Evolutionary conservation across 2,113 vertebrate genomes (phyloP), one percentile per base, ranked within the genome.

Genomic region (Varanus komodoensis): DNA sequence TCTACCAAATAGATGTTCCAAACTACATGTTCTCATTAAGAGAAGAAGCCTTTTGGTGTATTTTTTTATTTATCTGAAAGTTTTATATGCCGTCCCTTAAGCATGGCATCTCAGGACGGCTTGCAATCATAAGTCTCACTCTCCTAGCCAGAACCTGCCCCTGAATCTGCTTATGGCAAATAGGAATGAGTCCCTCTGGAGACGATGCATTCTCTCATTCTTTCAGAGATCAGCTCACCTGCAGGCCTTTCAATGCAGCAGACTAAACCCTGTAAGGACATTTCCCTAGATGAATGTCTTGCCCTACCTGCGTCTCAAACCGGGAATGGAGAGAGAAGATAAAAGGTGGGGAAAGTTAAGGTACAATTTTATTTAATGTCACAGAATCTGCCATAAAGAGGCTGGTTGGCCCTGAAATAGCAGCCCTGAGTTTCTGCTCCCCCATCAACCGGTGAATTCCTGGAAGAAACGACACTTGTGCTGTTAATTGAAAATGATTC

Each of bases 1-100:
- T 75, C 93, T 86, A 75, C 8, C 74, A 84, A 93, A 54, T 2
- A 78, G 74, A 96, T 90, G 25, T 32, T 8, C 89, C 27, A 90
- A 92, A 74, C 14, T 84, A 64, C 11, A 79, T 3, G 5, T 67
- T 82, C 3, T 92, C 64, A 3, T 29, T 85, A 94, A 89, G 38
- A 93, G 95, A 87, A 11, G 4, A 50, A 23, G 92, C 34, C 50
- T 2, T 64, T 92, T 87, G 38, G 64, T 79, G 38, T 32, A 67
- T 44, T 88, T 89, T 48, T 44, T 44, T 44, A 44, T 44, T 44
- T 44, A 44, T 44, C 38, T 44, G 38, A 44, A 44, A 44, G 38
- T 44, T 44, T 44, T 44, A 44, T 44, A 44, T 44, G 38, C 38
- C 38, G 3, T 44, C 38, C 38, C 38, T 44, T 44, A 44, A 44